Evolutionary conservation across 1,140 invertebrate species (phyloP).

Genomic region (Drosophila setifemur): DNA sequence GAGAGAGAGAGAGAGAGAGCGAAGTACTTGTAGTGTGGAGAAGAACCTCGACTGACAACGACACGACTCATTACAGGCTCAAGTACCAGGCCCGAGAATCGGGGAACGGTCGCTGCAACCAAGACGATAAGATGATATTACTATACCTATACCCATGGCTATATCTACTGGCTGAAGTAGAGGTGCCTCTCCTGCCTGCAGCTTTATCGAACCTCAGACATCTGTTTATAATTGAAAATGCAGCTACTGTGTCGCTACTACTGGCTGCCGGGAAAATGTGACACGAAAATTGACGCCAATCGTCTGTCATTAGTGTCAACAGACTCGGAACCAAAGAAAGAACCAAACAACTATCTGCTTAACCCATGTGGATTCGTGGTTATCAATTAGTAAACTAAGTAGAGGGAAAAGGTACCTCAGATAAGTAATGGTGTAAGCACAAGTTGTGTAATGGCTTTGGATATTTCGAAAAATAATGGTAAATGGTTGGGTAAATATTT

Average conservation of each 20-base stretch:
- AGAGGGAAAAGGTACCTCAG: neutral
- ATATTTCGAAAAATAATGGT: neutral
- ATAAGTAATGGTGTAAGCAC: neutral
- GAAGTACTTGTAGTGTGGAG: no score
- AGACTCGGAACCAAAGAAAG: slow-evolving; percentile 17
- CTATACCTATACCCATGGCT: slow-evolving; percentile 15
- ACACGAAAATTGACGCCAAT: slow-evolving; percentile 81
- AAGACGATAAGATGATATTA: slow-evolving; percentile 40
- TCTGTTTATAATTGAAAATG: slow-evolving; percentile 82
- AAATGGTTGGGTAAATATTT: no score
- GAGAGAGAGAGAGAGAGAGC: neutral
- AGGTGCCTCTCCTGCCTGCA: neutral
- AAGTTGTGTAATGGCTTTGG: neutral
- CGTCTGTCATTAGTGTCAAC: slow-evolving; percentile 76
- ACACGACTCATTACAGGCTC: slow-evolving; percentile 80
- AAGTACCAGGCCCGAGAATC: slow-evolving; percentile 51
- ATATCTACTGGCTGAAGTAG: slow-evolving; percentile 12
- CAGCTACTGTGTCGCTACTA: slow-evolving; percentile 68
- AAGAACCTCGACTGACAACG: slow-evolving; percentile 13
- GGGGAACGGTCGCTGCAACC: slow-evolving; percentile 14
- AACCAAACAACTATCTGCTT: slow-evolving; percentile 19
- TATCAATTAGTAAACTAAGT: slow-evolving; percentile 2
- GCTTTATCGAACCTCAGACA: slow-evolving; percentile 73
- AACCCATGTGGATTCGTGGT: slow-evolving; percentile 20
- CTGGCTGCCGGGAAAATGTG: slow-evolving; percentile 36